Base-by-base conservation (phyloP, 1,140 invertebrate genomes). In the Brachionus calyciflorus region DNA sequence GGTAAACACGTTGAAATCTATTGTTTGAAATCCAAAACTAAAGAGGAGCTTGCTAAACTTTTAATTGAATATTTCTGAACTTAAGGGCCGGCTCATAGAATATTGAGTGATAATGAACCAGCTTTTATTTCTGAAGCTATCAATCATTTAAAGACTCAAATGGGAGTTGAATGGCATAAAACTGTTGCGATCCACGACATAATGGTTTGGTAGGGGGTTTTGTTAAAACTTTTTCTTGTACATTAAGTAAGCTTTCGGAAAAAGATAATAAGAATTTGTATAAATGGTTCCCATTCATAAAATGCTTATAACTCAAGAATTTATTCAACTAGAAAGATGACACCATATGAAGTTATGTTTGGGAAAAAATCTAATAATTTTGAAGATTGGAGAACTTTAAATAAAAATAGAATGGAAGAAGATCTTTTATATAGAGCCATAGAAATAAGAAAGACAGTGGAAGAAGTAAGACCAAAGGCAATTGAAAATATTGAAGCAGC, bases 81-180 rank as follows among this genome's bases (percentile, higher is more conserved):
- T 14, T 69, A 30, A 14, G 65, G 65, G 41, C 65, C 40, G 7
- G 7, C 65, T 26, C 26, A 41, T 26, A 49, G 46, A 69, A 69
- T 69, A 24, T 28, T 69, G 21, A 48, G 12, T 26, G 65, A 69
- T 28, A 46, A 46, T 26, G 41, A 49, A 4, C 40, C 41, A 1
- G 37, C 21, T 5, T 46, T 46, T 24, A 49, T 69, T 17, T 48
- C 40, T n/a, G 41, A 69, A 37, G 19, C 79, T 4, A 60, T 76
- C 5, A 46, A 49, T 41, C 28, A 76, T 7, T 10, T 80, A 10
- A 63, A 77, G 17, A 63, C 26, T 28, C 14, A 40, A n/a, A 30
- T 80, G 41, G 53, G 76, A n/a, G 70, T 80, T 12, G 24, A 68
- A 12, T 55, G 51, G 51, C 57, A 63, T 17, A 63, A 63, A 41